Evolutionary conservation across 2,113 vertebrate genomes (phyloP), one percentile per base, ranked within the genome.

Genomic region (Cryptoleucopteryx plumbea): DNA sequence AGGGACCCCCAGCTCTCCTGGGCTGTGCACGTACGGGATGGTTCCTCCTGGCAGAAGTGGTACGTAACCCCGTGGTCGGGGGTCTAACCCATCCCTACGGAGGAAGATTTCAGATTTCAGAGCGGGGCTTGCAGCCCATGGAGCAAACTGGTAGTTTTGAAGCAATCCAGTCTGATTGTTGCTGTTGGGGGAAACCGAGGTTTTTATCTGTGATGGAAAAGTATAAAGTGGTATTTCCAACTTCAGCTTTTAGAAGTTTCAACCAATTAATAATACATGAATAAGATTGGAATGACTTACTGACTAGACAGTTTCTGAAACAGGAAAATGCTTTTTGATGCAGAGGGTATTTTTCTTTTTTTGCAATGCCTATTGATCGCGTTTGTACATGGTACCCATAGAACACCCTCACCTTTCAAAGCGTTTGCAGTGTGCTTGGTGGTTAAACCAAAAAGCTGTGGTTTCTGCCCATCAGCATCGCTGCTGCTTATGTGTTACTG

Each of bases 1-100:
- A 1, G 10, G 16, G 42, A 15, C 25, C 4, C 32, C 9, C 36
- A 3, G 55, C 17, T 29, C 43, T 6, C 11, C 7, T 2, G 43
- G 36, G 43, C 43, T 5, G 32, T 8, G 40, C 7, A 2, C 6
- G 1, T 1, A 13, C 1, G 7, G 26, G 45, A 1, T 2, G 19
- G 40, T 31, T 58, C 42, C 29, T 40, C 15, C 36, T 23, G 7
- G 50, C 36, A 15, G 13, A 36, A 58, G 42, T 6, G 36, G 42
- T 18, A 12, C 4, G 4, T 11, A n/a, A 7, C 31, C 16, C 36
- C 6, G 0, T 6, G 13, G 5, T 6, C 2, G 3, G 19, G 50
- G 36, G 9, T 19, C 29, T 15, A 3, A 5, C 11, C 1, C 23
- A 5, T 43, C 67, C 68, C 42, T 11, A 1, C 2, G 1, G 27